Evolutionary conservation across 2,888 invertebrate species (phyloP), one percentile per base, ranked within the genome.

Genomic region (Incurvaria masculella): DNA sequence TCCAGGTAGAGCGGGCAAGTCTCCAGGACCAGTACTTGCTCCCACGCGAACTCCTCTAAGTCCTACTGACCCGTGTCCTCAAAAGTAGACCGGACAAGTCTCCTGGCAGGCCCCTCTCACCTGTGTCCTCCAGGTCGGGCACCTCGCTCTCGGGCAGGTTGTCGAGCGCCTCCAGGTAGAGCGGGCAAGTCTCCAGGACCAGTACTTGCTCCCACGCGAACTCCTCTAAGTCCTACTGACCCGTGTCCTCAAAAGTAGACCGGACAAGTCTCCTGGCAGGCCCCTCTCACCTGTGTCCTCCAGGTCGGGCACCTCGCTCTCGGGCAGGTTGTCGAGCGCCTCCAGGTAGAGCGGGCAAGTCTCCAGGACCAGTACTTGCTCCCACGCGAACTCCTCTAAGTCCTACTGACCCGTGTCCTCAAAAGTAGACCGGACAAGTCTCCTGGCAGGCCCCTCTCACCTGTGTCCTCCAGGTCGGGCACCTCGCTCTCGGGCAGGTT

Each of bases 221-320:
- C 10, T 53, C 55, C 33, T 52, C 52, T 18, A 51, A 49, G 20
- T 49, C 45, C 33, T 51, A 43, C 5, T 53, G 55, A 20, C 46
- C 39, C 2, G 52, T 52, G 18, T 55, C 55, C 2, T 53, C 53
- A 6, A 55, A 51, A 49, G 20, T 49, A 47, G 26, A 50, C 44
- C 5, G 55, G 55, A 20, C 46, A 26, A 1, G 52, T 52, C 21
- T 55, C 55, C 2, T 53, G 55, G 8, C 53, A n/a, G n/a, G n/a
- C n/a, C n/a, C n/a, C n/a, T n/a, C n/a, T n/a, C n/a, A n/a, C n/a
- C n/a, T n/a, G n/a, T n/a, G n/a, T n/a, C n/a, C n/a, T n/a, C n/a
- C 46, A 55, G 44, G 23, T 55, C 55, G n/a, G 55, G 55, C 17
- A 55, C 51, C 10, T 48, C 50, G n/a, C 51, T 51, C 33, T 55